These are phyloP conservation scores for Xestia sexstrigata DNA, from an alignment of 2,888 invertebrate genomes.

Conservation along the genomic window DNA sequence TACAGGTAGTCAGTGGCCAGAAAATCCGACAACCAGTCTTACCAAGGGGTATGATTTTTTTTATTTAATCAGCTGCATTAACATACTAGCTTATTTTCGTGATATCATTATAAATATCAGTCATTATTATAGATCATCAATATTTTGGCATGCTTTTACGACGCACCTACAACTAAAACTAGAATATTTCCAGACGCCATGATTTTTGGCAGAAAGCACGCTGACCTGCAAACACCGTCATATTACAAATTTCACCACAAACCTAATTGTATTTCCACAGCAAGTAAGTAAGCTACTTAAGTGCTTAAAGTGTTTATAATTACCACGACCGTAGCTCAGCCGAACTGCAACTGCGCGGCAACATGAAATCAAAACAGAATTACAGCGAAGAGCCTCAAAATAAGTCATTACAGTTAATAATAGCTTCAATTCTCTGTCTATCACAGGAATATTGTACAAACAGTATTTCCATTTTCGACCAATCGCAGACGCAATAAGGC, in stretches of 20 bases:
- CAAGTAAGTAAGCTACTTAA: background rate
- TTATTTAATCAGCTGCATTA: background rate
- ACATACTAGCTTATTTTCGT: background rate
- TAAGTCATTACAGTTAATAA: background rate
- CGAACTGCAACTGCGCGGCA: background rate
- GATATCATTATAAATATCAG: background rate
- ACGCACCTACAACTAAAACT: too few species aligned
- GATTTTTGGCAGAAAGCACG: background rate
- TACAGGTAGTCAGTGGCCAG: background rate
- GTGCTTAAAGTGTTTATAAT: background rate
- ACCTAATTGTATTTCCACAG: background rate
- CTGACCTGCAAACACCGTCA: background rate
- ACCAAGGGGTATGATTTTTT: background rate
- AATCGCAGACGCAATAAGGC: background rate
- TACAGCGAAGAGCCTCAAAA: background rate
- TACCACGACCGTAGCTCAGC: background rate
- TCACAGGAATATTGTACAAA: background rate
- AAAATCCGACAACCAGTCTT: background rate
- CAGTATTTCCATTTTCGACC: background rate
- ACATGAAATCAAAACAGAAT: slow-evolving; percentile 5
- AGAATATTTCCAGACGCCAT: background rate
- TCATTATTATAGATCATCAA: background rate
- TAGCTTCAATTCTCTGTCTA: background rate
- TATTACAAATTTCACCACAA: background rate
- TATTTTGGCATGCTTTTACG: background rate